Conservation (phyloP, 2,888 invertebrate genomes). For the Trissoscelio sp. region DNA sequence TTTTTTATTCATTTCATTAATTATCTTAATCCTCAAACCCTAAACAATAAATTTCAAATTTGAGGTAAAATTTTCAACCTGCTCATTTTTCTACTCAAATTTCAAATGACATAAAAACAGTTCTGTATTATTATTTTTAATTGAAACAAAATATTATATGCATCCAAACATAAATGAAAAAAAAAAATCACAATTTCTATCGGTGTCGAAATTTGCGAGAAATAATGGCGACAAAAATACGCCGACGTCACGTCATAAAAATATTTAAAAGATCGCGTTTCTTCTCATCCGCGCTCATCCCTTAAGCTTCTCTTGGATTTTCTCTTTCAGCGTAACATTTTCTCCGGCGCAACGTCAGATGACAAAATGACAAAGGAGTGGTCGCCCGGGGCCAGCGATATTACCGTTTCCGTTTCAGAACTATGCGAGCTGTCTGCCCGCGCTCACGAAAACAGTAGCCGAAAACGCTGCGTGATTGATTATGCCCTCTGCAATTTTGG, state of each 20-base stretch:
- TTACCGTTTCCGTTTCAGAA: constrained; percentile 82
- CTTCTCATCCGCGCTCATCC: constrained; percentile 56
- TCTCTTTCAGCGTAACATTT: constrained; percentile 63
- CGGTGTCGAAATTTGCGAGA: constrained; percentile 11
- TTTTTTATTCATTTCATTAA: too few relatives aligned
- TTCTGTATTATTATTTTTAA: too few relatives aligned
- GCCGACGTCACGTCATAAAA: constrained; percentile 42
- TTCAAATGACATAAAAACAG: too few relatives aligned
- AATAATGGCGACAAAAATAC: constrained; percentile 27
- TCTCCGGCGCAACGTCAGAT: constrained; percentile 72
- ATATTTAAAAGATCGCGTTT: constrained; percentile 61
- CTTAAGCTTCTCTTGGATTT: constrained; percentile 63
- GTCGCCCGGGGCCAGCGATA: constrained; percentile 81
- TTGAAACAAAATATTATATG: too few relatives aligned
- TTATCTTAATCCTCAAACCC: too few relatives aligned
- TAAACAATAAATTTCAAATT: too few relatives aligned
- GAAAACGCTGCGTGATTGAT: constrained; percentile 82
- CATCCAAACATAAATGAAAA: too few relatives aligned
- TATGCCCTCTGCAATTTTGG: constrained; percentile 81
- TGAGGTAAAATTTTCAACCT: too few relatives aligned
- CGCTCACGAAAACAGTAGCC: constrained; percentile 64
- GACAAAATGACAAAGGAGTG: constrained; percentile 83
- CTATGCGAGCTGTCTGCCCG: constrained; percentile 80
- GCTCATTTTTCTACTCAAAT: too few relatives aligned
- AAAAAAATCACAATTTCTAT: neutral